A percentile compares a stretch with the other conserved stretches of the same genome.
Evolutionary conservation across 2,888 invertebrate genomes (phyloP).

Genomic region (Mayetiola destructor): DNA sequence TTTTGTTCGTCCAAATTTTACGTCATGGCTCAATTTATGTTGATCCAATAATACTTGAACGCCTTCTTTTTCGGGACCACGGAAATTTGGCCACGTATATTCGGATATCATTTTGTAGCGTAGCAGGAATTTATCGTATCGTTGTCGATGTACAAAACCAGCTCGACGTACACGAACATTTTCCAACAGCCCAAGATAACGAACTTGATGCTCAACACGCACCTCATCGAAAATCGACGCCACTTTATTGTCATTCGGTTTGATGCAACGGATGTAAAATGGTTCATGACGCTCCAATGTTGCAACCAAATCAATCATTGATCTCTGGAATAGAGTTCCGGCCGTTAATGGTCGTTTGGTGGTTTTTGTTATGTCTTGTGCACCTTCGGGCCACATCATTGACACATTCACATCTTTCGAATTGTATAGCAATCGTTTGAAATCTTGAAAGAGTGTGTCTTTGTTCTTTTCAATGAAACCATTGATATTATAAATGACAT

Average conservation of each 20-base stretch:
- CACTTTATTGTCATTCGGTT: slow-evolving; percentile 90
- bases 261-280: slow-evolving; percentile 93
- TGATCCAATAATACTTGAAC: slow-evolving; percentile 73
- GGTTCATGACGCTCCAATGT: slow-evolving; percentile 87
- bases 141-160: slow-evolving; percentile 91
- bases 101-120: slow-evolving; percentile 95
- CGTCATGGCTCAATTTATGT: slow-evolving; percentile 61
- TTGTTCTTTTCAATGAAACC: slow-evolving; percentile 97
- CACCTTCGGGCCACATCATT: slow-evolving; percentile 95
- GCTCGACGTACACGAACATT: slow-evolving; percentile 91
- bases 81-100: slow-evolving; percentile 94
- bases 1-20: slow-evolving; percentile 90
- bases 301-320: slow-evolving; percentile 78
- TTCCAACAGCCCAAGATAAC: slow-evolving; percentile 83
- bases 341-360: slow-evolving; percentile 92
- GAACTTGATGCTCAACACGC: slow-evolving; percentile 39
- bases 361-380: slow-evolving; percentile 74
- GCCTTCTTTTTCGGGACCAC: slow-evolving; percentile 64
- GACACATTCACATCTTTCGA: slow-evolving; percentile 64
- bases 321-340: slow-evolving; percentile 85
- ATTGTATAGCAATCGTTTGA: slow-evolving; percentile 79
- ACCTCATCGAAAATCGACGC: slow-evolving; percentile 73
- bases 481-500: slow-evolving; percentile 77
- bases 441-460: slow-evolving; percentile 92
- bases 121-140: slow-evolving; percentile 83